phyloP scores from a whole-genome alignment of 2,113 vertebrate species.

The Nanger granti region DNA sequence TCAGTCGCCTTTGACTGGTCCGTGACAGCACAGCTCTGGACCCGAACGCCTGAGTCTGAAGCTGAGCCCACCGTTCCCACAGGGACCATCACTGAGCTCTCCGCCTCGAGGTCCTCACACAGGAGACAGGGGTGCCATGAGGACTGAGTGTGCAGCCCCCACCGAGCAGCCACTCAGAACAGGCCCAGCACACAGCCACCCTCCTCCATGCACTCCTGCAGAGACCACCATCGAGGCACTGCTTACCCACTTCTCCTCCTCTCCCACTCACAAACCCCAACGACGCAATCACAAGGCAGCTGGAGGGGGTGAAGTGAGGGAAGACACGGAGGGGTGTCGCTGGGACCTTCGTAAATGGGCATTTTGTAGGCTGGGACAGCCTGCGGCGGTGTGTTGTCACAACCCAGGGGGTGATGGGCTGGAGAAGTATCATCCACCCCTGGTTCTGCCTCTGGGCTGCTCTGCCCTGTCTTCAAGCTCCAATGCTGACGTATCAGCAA shows the following conservation, averaged over 20 bases:
- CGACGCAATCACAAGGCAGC: not conserved
- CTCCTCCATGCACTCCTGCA: not conserved
- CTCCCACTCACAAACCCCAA: not conserved
- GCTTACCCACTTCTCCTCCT: not conserved
- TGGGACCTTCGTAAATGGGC: not conserved
- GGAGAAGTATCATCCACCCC: not conserved
- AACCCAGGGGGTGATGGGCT: not conserved
- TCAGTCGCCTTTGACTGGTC: not conserved
- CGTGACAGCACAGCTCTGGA: not conserved
- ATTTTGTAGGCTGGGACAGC: not conserved
- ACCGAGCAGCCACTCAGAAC: not conserved
- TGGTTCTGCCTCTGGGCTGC: not conserved
- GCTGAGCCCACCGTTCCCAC: not conserved
- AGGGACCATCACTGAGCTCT: not conserved
- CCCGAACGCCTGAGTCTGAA: not conserved
- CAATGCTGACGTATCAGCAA: not conserved
- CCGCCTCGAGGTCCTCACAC: rapidly evolving
- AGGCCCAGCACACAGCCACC: rapidly evolving
- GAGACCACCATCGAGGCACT: not conserved
- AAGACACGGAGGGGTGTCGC: not conserved
- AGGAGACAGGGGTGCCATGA: not conserved
- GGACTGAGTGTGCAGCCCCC: not conserved
- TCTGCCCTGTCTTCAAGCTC: not conserved
- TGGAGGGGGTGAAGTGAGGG: not conserved
- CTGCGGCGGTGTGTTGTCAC: not conserved